Evolutionary conservation across 2,113 vertebrate genomes (phyloP).

Genomic region (Labrus mixtus): DNA sequence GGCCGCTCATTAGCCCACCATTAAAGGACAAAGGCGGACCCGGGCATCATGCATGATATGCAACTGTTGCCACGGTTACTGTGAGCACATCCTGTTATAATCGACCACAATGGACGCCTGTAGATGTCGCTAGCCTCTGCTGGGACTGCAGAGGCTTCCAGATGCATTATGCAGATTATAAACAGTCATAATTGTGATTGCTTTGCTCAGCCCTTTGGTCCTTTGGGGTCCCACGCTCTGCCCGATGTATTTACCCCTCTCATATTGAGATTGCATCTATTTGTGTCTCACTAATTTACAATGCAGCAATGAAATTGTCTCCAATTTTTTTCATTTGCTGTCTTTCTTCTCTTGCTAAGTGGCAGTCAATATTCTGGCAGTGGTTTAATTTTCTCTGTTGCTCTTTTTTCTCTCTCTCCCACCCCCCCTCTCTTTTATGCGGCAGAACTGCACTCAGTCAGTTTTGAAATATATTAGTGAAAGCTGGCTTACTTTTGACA

Average conservation of each 20-base stretch:
- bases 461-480: conserved; percentile 58
- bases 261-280: conserved; percentile 52
- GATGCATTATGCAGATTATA: conserved; percentile 66
- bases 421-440: neutral
- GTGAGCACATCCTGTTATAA: conserved; percentile 4
- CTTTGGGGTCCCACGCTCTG: conserved; percentile 1
- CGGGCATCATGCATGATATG: conserved; percentile 1
- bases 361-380: conserved; percentile 50
- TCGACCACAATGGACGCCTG: conserved; percentile 47
- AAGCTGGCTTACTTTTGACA: conserved; percentile 58
- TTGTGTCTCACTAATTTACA: conserved; percentile 63
- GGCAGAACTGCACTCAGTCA: conserved; percentile 47
- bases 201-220: conserved; percentile 19
- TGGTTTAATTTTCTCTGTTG: conserved; percentile 51
- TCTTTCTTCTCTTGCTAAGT: conserved; percentile 46
- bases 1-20: conserved; percentile 38
- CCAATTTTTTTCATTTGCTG: conserved; percentile 22
- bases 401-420: neutral
- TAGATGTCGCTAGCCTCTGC: conserved; percentile 48
- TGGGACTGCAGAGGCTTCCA: neutral
- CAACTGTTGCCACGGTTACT: conserved; percentile 54
- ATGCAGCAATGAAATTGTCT: conserved; percentile 35
- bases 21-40: conserved; percentile 47
- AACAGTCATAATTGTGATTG: conserved; percentile 62
- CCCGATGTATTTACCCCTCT: conserved; percentile 41